A percentile compares a stretch with the other conserved stretches of the same genome.
Conservation (phyloP, 2,113 vertebrate genomes). For the Motacilla alba region DNA sequence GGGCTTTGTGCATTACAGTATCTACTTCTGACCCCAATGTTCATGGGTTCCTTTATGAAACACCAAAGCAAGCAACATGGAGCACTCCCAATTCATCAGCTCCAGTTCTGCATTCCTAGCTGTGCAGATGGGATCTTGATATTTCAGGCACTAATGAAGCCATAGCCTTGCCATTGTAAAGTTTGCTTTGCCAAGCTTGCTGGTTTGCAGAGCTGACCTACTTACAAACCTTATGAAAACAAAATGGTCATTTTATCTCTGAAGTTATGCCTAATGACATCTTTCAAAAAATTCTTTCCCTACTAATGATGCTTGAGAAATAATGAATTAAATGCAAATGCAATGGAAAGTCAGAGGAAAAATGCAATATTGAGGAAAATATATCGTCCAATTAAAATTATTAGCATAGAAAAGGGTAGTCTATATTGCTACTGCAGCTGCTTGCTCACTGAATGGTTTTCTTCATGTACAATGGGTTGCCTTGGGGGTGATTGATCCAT, state of each 20-base stretch:
- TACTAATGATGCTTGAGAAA: conserved; percentile 38
- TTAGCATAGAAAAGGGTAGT: conserved; percentile 41
- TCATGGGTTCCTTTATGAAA: not conserved
- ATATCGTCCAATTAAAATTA: conserved; percentile 50
- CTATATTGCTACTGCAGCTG: conserved; percentile 16
- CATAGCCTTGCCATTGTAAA: not conserved
- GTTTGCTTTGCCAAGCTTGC: not conserved
- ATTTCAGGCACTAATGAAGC: not conserved
- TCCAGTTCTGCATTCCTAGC: not conserved
- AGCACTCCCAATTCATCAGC: not conserved
- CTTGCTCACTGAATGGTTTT: not conserved
- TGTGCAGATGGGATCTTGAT: not conserved
- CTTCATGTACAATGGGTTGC: conserved; percentile 33
- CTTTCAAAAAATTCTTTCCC: conserved; percentile 5
- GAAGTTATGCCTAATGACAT: conserved; percentile 28
- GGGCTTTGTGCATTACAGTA: not conserved
- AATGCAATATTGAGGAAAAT: conserved; percentile 51
- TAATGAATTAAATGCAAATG: conserved; percentile 54
- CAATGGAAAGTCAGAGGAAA: not conserved
- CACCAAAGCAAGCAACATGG: not conserved
- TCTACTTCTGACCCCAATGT: not conserved
- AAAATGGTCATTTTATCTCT: conserved; percentile 29
- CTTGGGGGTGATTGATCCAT: conserved; percentile 53
- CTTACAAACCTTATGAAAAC: conserved; percentile 44
- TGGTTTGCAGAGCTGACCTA: conserved; percentile 39